These are phyloP conservation scores for Parauchenoglanis punctatus DNA, from an alignment of 2,797 vertebrate genomes.

Conservation along the genomic window DNA sequence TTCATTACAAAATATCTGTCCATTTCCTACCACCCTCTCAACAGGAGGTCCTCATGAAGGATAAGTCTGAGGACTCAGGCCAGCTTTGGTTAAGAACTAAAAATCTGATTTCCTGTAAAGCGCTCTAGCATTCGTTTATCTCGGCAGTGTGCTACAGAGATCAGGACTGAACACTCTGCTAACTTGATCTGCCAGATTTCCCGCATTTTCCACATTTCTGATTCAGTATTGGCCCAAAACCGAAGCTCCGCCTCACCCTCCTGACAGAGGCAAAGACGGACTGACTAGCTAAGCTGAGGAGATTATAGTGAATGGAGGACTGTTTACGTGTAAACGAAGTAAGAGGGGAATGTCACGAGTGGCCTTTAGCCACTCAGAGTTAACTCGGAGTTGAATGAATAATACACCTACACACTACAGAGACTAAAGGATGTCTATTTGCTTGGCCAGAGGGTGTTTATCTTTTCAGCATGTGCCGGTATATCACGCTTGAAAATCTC, in stretches of 20 bases:
- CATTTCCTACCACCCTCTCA: background rate
- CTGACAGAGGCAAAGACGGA: background rate
- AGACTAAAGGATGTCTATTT: slow-evolving; percentile 9
- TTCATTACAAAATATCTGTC: background rate
- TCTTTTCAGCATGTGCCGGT: background rate
- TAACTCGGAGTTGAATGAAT: background rate
- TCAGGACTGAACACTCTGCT: background rate
- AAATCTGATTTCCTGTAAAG: background rate
- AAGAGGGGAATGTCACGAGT: background rate
- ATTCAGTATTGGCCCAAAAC: background rate
- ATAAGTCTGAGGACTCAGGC: background rate
- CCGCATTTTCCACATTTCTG: slow-evolving; percentile 18
- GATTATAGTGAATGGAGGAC: slow-evolving; percentile 1
- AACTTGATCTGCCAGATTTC: background rate
- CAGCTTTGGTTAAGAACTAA: background rate
- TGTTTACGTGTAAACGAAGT: background rate
- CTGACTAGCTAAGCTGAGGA: background rate
- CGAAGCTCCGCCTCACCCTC: background rate
- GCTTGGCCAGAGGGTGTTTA: slow-evolving; percentile 4
- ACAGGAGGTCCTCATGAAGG: background rate
- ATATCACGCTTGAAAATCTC: background rate
- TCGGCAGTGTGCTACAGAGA: background rate
- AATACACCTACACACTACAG: background rate
- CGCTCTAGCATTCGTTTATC: background rate
- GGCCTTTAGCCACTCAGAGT: background rate